A percentile compares a stretch with the other conserved stretches of the same genome.
Evolutionary conservation across 2,888 invertebrate genomes (phyloP).

Genomic region (Sarcophaga carnaria): DNA sequence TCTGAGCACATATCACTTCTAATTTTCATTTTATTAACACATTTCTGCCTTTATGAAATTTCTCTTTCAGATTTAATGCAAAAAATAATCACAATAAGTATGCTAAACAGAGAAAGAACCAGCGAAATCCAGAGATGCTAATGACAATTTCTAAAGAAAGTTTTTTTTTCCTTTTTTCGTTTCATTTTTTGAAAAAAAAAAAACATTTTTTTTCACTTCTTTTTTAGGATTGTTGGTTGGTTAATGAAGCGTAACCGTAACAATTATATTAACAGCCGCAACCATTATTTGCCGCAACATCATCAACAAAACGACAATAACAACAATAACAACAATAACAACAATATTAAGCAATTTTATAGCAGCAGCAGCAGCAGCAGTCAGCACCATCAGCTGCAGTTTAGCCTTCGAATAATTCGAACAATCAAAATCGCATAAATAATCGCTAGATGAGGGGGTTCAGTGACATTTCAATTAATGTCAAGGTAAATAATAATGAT

Average conservation of each 20-base stretch:
- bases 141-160: constrained; percentile 8
- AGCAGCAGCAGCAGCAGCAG: not conserved
- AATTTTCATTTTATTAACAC: not conserved
- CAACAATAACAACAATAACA: not conserved
- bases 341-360: not conserved
- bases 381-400: not conserved
- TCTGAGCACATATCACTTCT: too few species aligned
- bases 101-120: too few species aligned
- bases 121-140: not conserved
- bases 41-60: not conserved
- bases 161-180: not conserved
- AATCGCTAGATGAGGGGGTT: constrained; percentile 36
- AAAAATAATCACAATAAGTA: not conserved
- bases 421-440: not conserved
- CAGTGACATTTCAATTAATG: constrained; percentile 67
- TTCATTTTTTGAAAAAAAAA: too few species aligned
- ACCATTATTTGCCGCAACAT: not conserved
- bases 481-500: constrained; percentile 50
- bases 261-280: constrained; percentile 24
- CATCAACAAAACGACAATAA: not conserved
- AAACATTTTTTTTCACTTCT: not conserved
- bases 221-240: not conserved
- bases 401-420: not conserved
- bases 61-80: not conserved
- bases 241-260: not conserved